Evolutionary conservation across 2,113 vertebrate species (phyloP), one percentile per base, ranked within the genome.

Genomic region (Podocnemis expansa): DNA sequence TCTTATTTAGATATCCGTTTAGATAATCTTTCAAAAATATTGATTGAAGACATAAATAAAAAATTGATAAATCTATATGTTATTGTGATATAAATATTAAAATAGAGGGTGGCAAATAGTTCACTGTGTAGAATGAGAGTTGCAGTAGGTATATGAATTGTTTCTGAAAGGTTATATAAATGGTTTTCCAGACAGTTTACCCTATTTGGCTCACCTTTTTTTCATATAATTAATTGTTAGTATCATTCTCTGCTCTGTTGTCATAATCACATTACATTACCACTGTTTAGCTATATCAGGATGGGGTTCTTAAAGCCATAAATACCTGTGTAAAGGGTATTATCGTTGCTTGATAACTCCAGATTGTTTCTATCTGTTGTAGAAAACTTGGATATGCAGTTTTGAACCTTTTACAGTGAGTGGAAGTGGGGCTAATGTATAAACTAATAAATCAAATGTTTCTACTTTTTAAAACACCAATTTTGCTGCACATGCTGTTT

Each of bases 171-270:
- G 16, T 22, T 29, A 14, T 2, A 29, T 7, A 14, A 63, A 63
- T 63, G 14, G 29, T 13, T 1, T 45, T 56, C 56, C 17, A 34
- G 0, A 0, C 45, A 6, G 0, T 82, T 85, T 78, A 12, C 16
- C 70, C 52, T 47, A 24, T 73, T 85, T 6, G 10, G 5, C 70
- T 81, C 81, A 17, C n/a, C 63, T 86, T 80, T 60, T n/a, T 3
- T 5, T 76, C 63, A 9, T 3, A 1, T 60, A 83, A 21, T 60
- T n/a, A 34, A 63, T 63, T 34, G 60, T 60, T 31, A 55, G 54
- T 54, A 0, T 47, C 49, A 29, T 25, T 21, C 31, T 80, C 78
- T 78, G 6, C 16, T 60, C 63, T 54, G 24, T 54, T 83, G 14
- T 3, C 6, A 34, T 76, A 54, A 41, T 31, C 22, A 4, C 60